These are phyloP conservation scores for Hypothenemus hampei DNA, from an alignment of 1,140 invertebrate genomes.

Conservation along the genomic window DNA sequence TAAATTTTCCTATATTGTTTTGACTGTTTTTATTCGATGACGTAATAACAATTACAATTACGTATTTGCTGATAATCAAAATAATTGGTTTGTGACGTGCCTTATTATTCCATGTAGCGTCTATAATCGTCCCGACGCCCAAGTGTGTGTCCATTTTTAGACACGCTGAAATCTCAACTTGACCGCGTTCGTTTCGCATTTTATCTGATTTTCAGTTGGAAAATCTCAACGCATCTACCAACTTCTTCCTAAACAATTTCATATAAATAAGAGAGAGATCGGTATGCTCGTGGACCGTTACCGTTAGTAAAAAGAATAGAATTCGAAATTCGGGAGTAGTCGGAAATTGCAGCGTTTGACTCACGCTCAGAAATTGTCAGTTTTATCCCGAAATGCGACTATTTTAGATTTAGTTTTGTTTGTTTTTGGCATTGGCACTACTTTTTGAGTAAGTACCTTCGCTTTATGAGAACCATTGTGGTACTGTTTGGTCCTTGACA, in stretches of 20 bases:
- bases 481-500: too few species aligned
- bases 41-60: too few species aligned
- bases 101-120: conserved; percentile 33
- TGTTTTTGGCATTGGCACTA: conserved; percentile 40
- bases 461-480: too few species aligned
- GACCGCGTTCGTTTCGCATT: conserved; percentile 16
- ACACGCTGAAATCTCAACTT: conserved; percentile 29
- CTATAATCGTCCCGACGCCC: conserved; percentile 23
- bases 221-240: conserved; percentile 2
- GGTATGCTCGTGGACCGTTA: neutral
- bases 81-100: conserved; percentile 20
- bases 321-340: conserved; percentile 30
- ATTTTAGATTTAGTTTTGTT: conserved; percentile 39
- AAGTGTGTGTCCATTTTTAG: conserved; percentile 34
- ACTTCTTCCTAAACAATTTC: neutral
- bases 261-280: conserved; percentile 9
- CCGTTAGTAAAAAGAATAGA: neutral
- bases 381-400: conserved; percentile 33
- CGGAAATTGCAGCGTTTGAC: conserved; percentile 31
- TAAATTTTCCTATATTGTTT: too few species aligned
- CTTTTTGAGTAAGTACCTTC: conserved; percentile 33
- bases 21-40: too few species aligned
- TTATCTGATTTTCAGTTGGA: neutral
- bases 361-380: conserved; percentile 33
- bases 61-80: conserved; percentile 4